Evolutionary conservation across 1,140 invertebrate species (phyloP).

Genomic region (Diorhabda carinulata): DNA sequence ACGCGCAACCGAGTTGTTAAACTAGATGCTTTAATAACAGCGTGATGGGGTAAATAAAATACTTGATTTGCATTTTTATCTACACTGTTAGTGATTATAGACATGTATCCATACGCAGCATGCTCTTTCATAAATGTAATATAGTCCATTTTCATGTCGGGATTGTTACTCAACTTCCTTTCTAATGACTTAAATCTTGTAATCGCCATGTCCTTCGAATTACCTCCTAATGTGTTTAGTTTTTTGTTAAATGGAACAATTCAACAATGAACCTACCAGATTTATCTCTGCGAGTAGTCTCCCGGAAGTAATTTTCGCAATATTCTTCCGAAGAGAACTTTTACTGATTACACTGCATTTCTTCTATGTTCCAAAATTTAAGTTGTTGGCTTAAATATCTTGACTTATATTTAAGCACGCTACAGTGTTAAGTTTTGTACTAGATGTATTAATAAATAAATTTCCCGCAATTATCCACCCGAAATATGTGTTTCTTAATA

Average conservation of each 20-base stretch:
- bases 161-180: constrained; percentile 22
- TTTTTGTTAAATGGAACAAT: constrained; percentile 18
- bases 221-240: constrained; percentile 18
- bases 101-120: constrained; percentile 42
- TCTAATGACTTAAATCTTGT: constrained; percentile 22
- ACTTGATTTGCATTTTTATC: neutral
- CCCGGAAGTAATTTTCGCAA: constrained; percentile 22
- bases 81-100: neutral
- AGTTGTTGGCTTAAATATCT: constrained; percentile 2
- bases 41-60: constrained; percentile 40
- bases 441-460: neutral
- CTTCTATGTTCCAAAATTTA: constrained; percentile 24
- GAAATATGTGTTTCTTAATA: constrained; percentile 23
- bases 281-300: neutral
- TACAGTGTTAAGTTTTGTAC: constrained; percentile 4
- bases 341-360: neutral
- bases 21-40: constrained; percentile 38
- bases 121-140: constrained; percentile 22
- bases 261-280: constrained; percentile 20
- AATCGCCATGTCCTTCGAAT: constrained; percentile 13
- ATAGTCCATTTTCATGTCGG: constrained; percentile 13
- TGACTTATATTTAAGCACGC: constrained; percentile 1
- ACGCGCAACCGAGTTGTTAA: constrained; percentile 36
- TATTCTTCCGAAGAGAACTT: constrained; percentile 11
- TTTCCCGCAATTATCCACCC: constrained; percentile 13